Conservation (phyloP, 2,888 invertebrate genomes). For the Apamea epomidion region DNA sequence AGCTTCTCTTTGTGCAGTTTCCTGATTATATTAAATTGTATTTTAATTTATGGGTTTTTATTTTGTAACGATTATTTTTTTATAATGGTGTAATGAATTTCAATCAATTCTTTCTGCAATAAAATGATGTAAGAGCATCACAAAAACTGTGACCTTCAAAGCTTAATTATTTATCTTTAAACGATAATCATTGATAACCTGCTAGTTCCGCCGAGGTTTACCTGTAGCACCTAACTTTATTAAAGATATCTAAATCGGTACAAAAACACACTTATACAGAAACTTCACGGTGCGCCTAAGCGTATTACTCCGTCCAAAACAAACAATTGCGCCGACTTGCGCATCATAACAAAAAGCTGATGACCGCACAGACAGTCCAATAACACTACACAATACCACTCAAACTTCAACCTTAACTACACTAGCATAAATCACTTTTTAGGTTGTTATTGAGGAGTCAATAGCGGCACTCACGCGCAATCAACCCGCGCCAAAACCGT, state of each 20-base stretch:
- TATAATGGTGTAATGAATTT: neutral
- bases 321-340: constrained; percentile 66
- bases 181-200: neutral
- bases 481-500: constrained; percentile 52
- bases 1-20: neutral
- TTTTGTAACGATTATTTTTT: neutral
- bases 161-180: neutral
- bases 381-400: constrained; percentile 62
- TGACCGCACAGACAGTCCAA: constrained; percentile 62
- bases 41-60: neutral
- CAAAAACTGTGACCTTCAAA: constrained; percentile 31
- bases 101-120: neutral
- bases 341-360: constrained; percentile 72
- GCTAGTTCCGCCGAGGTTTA: constrained; percentile 10
- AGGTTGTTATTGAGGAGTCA: constrained; percentile 17
- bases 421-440: constrained; percentile 64
- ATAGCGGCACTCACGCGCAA: constrained; percentile 45
- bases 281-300: constrained; percentile 52
- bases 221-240: constrained; percentile 38
- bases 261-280: constrained; percentile 47
- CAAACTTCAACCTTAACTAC: constrained; percentile 62
- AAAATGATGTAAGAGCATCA: neutral
- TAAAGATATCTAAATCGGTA: constrained; percentile 49
- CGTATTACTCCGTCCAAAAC: constrained; percentile 67
- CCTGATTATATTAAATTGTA: neutral